These are phyloP conservation scores for Mus pahari DNA, from an alignment of 2,113 vertebrate genomes.

Conservation along the genomic window DNA sequence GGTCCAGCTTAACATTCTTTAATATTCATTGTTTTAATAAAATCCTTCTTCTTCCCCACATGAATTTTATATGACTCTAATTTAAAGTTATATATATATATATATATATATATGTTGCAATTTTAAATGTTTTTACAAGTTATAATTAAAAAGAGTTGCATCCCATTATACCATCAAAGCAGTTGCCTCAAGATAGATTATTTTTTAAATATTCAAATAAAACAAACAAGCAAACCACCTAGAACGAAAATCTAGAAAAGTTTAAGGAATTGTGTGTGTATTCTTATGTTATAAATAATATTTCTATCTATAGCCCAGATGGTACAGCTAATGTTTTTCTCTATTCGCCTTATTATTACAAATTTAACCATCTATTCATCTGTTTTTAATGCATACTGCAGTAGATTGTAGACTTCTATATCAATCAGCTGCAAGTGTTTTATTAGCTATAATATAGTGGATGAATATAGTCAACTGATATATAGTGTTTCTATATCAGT, in stretches of 20 bases:
- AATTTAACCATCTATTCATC: background rate
- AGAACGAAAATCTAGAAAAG: background rate
- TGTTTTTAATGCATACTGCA: background rate
- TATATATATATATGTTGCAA: background rate
- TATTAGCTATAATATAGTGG: too few relatives aligned
- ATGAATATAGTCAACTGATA: too few relatives aligned
- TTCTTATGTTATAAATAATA: background rate
- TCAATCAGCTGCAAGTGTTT: background rate
- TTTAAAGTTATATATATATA: background rate
- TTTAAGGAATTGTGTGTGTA: background rate
- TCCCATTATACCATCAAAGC: background rate
- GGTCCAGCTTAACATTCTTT: background rate
- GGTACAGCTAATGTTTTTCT: background rate
- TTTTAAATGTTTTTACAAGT: background rate
- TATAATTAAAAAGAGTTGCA: background rate
- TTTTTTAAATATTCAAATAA: background rate
- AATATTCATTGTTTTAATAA: background rate
- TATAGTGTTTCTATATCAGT: too few relatives aligned
- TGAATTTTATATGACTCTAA: background rate
- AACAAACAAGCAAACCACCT: background rate
- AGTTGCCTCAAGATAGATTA: background rate
- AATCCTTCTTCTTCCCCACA: background rate
- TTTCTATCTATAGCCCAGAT: background rate
- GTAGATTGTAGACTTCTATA: background rate
- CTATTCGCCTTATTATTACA: constrained; percentile 26